Percentiles rank a stretch among this genome's conserved stretches.
Conservation (phyloP, 35 echinoderm and acorn worm species). For the Strongylocentrotus purpuratus region DNA sequence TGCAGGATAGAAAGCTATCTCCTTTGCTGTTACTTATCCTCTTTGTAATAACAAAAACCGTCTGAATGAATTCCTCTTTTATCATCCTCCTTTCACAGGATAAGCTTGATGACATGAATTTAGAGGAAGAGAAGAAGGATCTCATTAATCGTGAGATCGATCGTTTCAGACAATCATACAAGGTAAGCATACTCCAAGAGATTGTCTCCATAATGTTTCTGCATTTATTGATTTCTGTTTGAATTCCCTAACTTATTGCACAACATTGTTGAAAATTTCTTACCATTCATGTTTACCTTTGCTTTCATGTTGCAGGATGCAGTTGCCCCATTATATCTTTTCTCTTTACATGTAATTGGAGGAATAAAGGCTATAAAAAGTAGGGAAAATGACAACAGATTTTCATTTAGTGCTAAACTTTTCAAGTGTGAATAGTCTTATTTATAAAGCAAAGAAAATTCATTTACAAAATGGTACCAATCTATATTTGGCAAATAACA, state of each 20-base stretch:
- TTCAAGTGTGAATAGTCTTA: background rate
- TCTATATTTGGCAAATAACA: too few relatives aligned
- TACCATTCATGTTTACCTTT: slow-evolving; percentile 15
- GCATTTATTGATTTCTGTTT: background rate
- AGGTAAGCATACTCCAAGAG: slow-evolving; percentile 60
- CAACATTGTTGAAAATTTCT: background rate
- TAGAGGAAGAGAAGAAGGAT: slow-evolving; percentile 92
- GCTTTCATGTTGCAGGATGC: slow-evolving; percentile 2
- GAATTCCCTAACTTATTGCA: background rate
- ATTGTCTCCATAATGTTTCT: too few relatives aligned
- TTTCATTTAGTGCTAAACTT: background rate
- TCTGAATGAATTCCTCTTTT: too few relatives aligned
- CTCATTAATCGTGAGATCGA: slow-evolving; percentile 91
- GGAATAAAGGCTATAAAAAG: background rate
- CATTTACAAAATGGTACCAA: background rate
- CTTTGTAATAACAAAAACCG: too few relatives aligned
- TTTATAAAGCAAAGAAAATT: background rate
- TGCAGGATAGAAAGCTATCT: too few relatives aligned
- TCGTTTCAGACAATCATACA: slow-evolving; percentile 83
- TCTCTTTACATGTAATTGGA: background rate
- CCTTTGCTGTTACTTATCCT: too few relatives aligned
- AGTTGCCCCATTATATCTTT: background rate
- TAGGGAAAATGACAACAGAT: background rate
- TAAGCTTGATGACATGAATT: slow-evolving; percentile 87
- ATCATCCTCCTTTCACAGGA: slow-evolving; percentile 68